phyloP scores from a whole-genome alignment of 92 coral and sea anemone genomes.

The Zoanthus gigantus region DNA sequence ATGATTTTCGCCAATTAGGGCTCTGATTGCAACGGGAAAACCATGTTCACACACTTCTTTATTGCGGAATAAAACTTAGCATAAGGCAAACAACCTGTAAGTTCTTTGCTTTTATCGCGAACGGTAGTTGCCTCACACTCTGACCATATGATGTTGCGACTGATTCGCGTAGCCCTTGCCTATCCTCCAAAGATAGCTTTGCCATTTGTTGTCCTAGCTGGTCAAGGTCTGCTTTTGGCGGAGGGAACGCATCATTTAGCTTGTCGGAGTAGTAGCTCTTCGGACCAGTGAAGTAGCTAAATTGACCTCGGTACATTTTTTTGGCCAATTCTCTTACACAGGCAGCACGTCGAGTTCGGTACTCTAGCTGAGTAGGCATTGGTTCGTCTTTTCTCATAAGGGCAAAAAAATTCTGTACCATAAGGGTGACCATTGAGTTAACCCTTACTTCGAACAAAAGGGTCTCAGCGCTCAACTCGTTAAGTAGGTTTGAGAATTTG shows the following conservation, averaged over 20 bases:
- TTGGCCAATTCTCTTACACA: slow-evolving; percentile 61
- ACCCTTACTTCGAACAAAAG: slow-evolving; percentile 34
- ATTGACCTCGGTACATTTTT: slow-evolving; percentile 58
- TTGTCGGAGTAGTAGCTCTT: slow-evolving; percentile 37
- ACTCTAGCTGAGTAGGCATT: slow-evolving; percentile 58
- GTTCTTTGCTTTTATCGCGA: slow-evolving; percentile 58
- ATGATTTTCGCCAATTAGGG: slow-evolving; percentile 40
- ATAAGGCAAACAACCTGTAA: slow-evolving; percentile 63
- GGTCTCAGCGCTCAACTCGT: slow-evolving; percentile 41
- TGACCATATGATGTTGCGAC: slow-evolving; percentile 62
- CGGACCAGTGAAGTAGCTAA: slow-evolving; percentile 49
- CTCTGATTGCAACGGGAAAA: slow-evolving; percentile 32
- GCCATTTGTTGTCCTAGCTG: slow-evolving; percentile 35
- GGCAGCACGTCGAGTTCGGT: slow-evolving; percentile 54
- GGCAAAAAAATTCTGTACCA: slow-evolving; percentile 58
- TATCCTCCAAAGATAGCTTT: slow-evolving; percentile 14
- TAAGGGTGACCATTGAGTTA: slow-evolving; percentile 54
- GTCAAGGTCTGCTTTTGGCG: slow-evolving; percentile 37
- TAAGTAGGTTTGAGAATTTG: slow-evolving; percentile 33
- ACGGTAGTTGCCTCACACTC: slow-evolving; percentile 63
- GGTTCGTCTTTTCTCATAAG: slow-evolving; percentile 56
- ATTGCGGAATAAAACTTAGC: slow-evolving; percentile 52
- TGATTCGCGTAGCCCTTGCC: slow-evolving; percentile 40
- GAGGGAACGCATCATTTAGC: slow-evolving; percentile 12
- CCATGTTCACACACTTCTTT: slow-evolving; percentile 36